Evolutionary conservation across 2,113 vertebrate genomes (phyloP).

Genomic region (Alligator mississippiensis): DNA sequence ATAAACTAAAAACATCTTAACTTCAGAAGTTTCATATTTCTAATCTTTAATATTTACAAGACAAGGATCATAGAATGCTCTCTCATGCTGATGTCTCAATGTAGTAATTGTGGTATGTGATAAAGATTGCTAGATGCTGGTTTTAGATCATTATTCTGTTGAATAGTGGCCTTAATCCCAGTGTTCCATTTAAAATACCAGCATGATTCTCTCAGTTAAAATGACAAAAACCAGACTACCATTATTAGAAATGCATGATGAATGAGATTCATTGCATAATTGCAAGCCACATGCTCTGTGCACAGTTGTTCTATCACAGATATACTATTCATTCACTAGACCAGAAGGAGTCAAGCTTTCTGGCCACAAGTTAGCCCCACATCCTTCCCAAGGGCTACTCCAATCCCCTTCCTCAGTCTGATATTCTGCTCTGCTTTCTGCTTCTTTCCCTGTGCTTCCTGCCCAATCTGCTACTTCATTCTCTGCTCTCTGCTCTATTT

Average conservation of each 20-base stretch:
- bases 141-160: constrained; percentile 68
- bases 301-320: constrained; percentile 9
- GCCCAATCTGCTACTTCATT: no score
- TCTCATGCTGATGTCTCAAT: constrained; percentile 47
- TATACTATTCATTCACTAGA: constrained; percentile 26
- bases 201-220: constrained; percentile 68
- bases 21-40: constrained; percentile 52
- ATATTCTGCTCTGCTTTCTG: no score
- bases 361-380: no score
- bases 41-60: constrained; percentile 62
- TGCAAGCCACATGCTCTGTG: not conserved
- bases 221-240: constrained; percentile 66
- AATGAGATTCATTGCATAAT: constrained; percentile 42
- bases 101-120: constrained; percentile 40
- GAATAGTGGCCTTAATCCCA: constrained; percentile 66
- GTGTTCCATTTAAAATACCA: constrained; percentile 67
- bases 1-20: not conserved
- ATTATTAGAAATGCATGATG: constrained; percentile 65
- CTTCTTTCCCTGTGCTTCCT: no score
- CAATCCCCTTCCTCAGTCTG: no score
- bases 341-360: no score
- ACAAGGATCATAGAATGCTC: constrained; percentile 32
- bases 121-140: constrained; percentile 58
- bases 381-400: no score
- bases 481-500: no score